These are phyloP conservation scores for Oncorhynchus tshawytscha DNA, from an alignment of 2,113 vertebrate genomes.

Conservation along the genomic window DNA sequence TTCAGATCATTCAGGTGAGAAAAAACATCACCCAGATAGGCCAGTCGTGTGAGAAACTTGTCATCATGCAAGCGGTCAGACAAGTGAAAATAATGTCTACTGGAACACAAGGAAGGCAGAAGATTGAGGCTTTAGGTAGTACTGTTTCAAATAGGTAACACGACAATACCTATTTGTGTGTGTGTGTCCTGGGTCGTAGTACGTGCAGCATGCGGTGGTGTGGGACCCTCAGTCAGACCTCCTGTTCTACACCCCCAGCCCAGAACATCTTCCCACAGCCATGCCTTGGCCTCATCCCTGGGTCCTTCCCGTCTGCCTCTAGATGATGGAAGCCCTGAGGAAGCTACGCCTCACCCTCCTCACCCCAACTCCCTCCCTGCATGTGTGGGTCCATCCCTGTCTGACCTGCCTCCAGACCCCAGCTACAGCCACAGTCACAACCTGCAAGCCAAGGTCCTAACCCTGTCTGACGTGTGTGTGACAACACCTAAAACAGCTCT, in stretches of 20 bases:
- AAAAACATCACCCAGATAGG: too few species aligned
- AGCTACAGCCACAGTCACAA: constrained; percentile 12
- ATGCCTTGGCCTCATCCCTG: constrained; percentile 5
- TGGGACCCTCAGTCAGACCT: constrained; percentile 77
- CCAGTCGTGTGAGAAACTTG: too few species aligned
- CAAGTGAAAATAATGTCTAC: too few species aligned
- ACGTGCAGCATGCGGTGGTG: constrained; percentile 75
- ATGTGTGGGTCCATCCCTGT: background rate
- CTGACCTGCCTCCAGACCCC: background rate
- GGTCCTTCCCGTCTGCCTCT: constrained; percentile 54
- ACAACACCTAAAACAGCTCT: background rate
- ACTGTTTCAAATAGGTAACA: background rate
- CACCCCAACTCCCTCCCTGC: background rate
- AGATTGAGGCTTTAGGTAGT: too few species aligned
- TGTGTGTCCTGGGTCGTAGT: constrained; percentile 71
- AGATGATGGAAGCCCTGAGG: too few species aligned
- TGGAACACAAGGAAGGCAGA: too few species aligned
- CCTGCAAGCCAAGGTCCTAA: constrained; percentile 44
- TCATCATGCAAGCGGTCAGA: too few species aligned
- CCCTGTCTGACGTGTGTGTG: constrained; percentile 53
- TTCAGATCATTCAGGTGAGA: too few species aligned
- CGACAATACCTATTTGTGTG: background rate
- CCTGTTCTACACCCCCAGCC: constrained; percentile 66
- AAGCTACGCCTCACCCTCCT: background rate
- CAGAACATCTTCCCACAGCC: too few species aligned